A percentile compares a stretch with the other conserved stretches of the same genome.
These are phyloP conservation scores for Cyprichromis sp. DNA, from an alignment of 2,113 vertebrate genomes.

Conservation along the genomic window DNA sequence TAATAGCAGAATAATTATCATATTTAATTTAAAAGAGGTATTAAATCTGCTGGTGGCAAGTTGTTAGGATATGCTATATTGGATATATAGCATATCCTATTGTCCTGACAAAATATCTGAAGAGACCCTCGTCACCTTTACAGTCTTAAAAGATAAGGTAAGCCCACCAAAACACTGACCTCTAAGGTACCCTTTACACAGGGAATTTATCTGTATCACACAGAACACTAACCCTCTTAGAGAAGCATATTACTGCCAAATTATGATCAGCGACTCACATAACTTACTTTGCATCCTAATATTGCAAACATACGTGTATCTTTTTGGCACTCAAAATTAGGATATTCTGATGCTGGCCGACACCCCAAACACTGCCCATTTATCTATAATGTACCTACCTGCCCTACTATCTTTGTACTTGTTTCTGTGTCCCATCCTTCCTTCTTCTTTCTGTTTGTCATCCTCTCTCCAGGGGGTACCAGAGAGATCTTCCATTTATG, in stretches of 20 bases:
- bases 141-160: background rate
- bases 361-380: no score
- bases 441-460: background rate
- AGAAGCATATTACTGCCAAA: background rate
- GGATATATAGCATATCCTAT: background rate
- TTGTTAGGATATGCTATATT: rapidly evolving
- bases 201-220: background rate
- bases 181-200: background rate
- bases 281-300: background rate
- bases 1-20: background rate
- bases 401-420: no score
- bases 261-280: background rate
- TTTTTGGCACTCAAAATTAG: background rate
- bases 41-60: rapidly evolving
- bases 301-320: background rate
- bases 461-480: background rate
- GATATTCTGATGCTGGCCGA: background rate
- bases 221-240: background rate
- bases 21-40: background rate
- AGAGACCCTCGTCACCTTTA: background rate
- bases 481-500: background rate
- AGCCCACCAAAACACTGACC: background rate
- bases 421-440: no score
- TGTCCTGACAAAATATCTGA: background rate
- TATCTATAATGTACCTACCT: no score